Evolutionary conservation across 2,113 vertebrate genomes (phyloP), one percentile per base, ranked within the genome.

Genomic region (Zosterops japonicus): DNA sequence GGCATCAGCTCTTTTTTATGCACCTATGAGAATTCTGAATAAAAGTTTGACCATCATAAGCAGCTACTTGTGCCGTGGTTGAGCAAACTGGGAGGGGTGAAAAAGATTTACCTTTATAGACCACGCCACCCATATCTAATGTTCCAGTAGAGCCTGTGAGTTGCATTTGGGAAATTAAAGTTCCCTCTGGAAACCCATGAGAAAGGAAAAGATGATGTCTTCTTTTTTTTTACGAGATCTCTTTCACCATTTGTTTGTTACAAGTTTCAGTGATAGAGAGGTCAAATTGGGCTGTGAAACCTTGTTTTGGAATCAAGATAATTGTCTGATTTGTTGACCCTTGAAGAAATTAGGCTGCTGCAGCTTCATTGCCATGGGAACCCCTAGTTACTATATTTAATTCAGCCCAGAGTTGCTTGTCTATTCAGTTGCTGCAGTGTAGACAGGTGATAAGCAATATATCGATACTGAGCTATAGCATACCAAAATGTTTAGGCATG

Each of bases 361-460:
- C 91, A 71, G 91, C 80, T 92, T 89, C 86, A 97, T 95, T 97
- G 94, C 96, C 95, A 97, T 96, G 96, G 96, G 96, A 97, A 97
- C 96, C 89, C 94, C 60, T 88, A 87, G 93, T 91, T 96, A 63
- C 93, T 97, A 96, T 93, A 97, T 97, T 91, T 93, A 96, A 92
- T 96, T 92, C 91, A 94, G 89, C 72, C 80, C 69, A 67, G 89
- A 33, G 80, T 87, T 95, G 80, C 89, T 88, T 89, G 86, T 71
- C 91, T 93, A 27, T 88, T 94, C 80, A 56, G 52, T 78, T 92
- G 64, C 83, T 92, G 77, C 69, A 81, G 3, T 71, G 86, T 87
- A 78, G 86, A 94, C 91, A 91, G 95, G 96, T 96, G 89, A 94
- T 93, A 94, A 96, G 77, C 83, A 87, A 90, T 90, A 16, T 87